phyloP scores from a whole-genome alignment of 2,797 vertebrate species.

The Rhinophrynus dorsalis region DNA sequence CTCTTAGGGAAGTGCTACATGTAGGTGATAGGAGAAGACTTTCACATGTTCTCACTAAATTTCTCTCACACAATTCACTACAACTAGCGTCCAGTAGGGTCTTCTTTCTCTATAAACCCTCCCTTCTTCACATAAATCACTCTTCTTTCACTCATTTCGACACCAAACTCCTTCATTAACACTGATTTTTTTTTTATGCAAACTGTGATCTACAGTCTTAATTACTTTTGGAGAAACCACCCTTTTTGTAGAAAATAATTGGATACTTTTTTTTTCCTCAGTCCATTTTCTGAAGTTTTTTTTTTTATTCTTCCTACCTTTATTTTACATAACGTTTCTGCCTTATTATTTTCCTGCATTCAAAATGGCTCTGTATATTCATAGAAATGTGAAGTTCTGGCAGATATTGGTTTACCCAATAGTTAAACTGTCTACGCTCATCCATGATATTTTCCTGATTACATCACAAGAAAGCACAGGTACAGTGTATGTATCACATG shows the following conservation, averaged over 20 bases:
- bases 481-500: constrained; percentile 1
- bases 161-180: too few species aligned
- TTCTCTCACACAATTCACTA: not conserved
- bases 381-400: not conserved
- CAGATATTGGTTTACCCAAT: not conserved
- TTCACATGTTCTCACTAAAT: not conserved
- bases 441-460: constrained; percentile 6
- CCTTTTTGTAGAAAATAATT: not conserved
- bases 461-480: constrained; percentile 2
- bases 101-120: too few species aligned
- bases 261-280: not conserved
- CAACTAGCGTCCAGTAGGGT: too few species aligned
- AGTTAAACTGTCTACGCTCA: not conserved
- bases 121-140: too few species aligned
- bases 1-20: not conserved
- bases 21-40: not conserved
- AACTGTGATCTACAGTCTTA: too few species aligned
- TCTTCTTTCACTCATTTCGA: too few species aligned
- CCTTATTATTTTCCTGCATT: too few species aligned
- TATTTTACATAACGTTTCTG: too few species aligned
- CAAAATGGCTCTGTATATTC: constrained; percentile 5
- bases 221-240: too few species aligned
- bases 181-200: too few species aligned
- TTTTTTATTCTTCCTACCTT: too few species aligned
- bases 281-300: not conserved